Evolutionary conservation across 1,140 invertebrate species (phyloP), one percentile per base, ranked within the genome.

Genomic region (Apocrypta bakeri): DNA sequence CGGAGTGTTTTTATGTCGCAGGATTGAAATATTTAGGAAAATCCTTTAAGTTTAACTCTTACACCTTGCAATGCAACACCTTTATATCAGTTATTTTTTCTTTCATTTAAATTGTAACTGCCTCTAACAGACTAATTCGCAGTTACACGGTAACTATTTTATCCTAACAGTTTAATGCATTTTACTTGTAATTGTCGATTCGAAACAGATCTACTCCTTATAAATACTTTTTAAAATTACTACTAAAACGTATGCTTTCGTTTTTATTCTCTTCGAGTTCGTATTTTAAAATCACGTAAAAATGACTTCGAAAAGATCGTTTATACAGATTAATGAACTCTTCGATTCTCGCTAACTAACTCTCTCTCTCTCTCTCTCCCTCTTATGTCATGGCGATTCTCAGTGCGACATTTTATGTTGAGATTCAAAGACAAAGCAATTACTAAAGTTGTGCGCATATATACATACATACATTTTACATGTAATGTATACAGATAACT

Each of bases 91-190:
- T 74, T 81, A 68, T 29, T 76, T 74, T 76, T 84, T 83, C 82
- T 83, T 80, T 84, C 82, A 81, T 86, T 86, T 81, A 86, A 86
- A 87, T 88, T 83, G 79, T 84, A 84, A 73, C 83, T 81, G 69
- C 75, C 74, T 84, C 86, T 88, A 87, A 86, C 84, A 79, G 85
- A 85, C 86, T 87, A 88, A 87, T 84, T 86, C 83, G 74, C 85
- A 85, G 85, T 87, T 87, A 87, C 83, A 85, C 85, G 83, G 85
- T 84, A 87, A 87, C 85, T 87, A 87, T 85, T 83, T 83, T 83
- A 83, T 74, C 31, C 81, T 83, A 83, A 79, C 68, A 79, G 69
- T 83, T 79, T 83, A 66, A 83, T 79, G 76, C 37, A 78, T 83
- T 79, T 71, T 83, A 79, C 42, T 75, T 79, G 42, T 74, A 83